Conservation (phyloP, 2,888 invertebrate genomes). For the Nesidiocoris tenuis region DNA sequence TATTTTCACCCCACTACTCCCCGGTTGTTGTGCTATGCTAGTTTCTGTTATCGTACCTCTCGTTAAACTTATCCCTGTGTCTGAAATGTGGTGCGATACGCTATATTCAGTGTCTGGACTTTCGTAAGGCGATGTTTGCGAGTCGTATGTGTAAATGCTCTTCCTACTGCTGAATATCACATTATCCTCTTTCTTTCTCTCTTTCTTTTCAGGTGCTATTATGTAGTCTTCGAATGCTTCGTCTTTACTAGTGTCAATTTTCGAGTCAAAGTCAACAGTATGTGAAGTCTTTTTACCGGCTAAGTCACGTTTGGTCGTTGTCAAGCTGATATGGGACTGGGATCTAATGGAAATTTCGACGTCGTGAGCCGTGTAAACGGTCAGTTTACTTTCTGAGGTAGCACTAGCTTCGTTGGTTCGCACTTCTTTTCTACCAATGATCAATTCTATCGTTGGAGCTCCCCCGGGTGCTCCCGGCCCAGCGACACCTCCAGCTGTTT, state of each 20-base stretch:
- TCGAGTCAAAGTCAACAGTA: conserved; percentile 57
- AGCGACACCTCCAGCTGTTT: conserved; percentile 44
- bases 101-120: conserved; percentile 58
- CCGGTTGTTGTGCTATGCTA: conserved; percentile 53
- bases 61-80: conserved; percentile 61
- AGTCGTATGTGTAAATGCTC: conserved; percentile 58
- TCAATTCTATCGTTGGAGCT: conserved; percentile 56
- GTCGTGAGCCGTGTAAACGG: conserved; percentile 59
- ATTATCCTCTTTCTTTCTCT: conserved; percentile 57
- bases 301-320: conserved; percentile 56
- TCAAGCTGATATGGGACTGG: conserved; percentile 59
- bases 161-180: conserved; percentile 59
- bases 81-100: conserved; percentile 59
- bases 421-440: conserved; percentile 60
- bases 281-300: conserved; percentile 57
- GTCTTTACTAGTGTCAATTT: conserved; percentile 56
- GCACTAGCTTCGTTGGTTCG: conserved; percentile 59
- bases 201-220: conserved; percentile 53
- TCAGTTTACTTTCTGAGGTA: conserved; percentile 59
- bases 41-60: conserved; percentile 58
- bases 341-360: conserved; percentile 61
- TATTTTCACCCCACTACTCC: conserved; percentile 54
- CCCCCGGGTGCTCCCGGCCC: not conserved
- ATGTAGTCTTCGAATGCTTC: conserved; percentile 55
- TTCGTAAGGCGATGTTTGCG: conserved; percentile 53